Evolutionary conservation across 2,113 vertebrate species (phyloP).

Genomic region (Nannospalax galili): DNA sequence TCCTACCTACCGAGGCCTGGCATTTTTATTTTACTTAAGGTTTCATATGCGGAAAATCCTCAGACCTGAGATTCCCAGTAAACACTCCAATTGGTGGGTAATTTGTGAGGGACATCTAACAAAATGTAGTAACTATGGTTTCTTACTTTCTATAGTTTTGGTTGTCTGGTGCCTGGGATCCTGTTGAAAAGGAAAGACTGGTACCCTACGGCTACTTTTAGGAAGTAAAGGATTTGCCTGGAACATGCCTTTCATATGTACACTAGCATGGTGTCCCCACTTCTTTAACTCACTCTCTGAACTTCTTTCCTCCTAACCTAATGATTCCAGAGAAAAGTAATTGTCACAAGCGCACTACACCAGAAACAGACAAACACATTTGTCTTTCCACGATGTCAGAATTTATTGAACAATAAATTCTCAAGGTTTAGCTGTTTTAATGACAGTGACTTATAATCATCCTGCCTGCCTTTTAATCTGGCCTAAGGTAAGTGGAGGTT

Average conservation of each 20-base stretch:
- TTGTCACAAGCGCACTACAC: not conserved
- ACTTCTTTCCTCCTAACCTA: too few relatives aligned
- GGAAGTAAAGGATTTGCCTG: not conserved
- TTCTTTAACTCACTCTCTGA: not conserved
- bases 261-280: not conserved
- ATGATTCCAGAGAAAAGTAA: not conserved
- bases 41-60: not conserved
- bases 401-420: too few relatives aligned
- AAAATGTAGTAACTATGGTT: not conserved
- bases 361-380: not conserved
- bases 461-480: not conserved
- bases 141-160: not conserved
- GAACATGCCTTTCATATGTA: not conserved
- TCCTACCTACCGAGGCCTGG: not conserved
- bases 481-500: not conserved
- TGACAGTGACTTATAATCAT: not conserved
- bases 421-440: not conserved
- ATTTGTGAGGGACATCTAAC: not conserved
- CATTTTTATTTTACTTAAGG: not conserved
- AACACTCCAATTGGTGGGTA: not conserved
- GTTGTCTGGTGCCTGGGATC: not conserved
- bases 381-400: not conserved
- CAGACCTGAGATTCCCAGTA: not conserved
- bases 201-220: not conserved
- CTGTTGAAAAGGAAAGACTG: not conserved